A percentile compares a stretch with the other conserved stretches of the same genome.
Conservation (phyloP, 2,113 vertebrate species). For the Onychostruthus taczanowskii region DNA sequence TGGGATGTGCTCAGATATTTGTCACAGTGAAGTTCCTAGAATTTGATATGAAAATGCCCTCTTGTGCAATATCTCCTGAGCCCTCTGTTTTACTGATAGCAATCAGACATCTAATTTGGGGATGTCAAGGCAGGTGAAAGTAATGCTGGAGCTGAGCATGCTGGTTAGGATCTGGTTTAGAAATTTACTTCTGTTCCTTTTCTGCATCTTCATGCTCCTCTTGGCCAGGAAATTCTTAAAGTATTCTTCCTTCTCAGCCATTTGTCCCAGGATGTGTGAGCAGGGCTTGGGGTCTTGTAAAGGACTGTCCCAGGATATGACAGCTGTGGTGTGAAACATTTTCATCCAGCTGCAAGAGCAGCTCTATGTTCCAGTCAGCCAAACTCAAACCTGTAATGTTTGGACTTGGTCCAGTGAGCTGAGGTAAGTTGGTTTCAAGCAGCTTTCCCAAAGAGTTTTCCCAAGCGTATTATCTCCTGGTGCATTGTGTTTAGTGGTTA, state of each 20-base stretch:
- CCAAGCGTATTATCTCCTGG: constrained; percentile 35
- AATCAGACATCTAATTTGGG: not conserved
- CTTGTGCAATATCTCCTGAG: not conserved
- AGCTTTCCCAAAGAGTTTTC: constrained; percentile 59
- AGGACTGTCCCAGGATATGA: not conserved
- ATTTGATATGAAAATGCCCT: not conserved
- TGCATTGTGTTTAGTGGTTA: constrained; percentile 58
- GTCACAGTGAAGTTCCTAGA: not conserved
- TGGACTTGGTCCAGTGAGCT: constrained; percentile 30
- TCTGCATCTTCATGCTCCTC: not conserved
- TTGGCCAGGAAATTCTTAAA: not conserved
- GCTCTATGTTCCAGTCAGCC: not conserved
- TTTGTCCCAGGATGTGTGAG: not conserved
- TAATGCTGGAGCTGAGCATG: not conserved
- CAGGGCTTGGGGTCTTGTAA: not conserved
- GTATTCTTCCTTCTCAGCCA: not conserved
- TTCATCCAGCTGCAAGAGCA: not conserved
- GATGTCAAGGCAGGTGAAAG: not conserved
- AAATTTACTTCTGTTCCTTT: not conserved
- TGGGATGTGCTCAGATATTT: not conserved
- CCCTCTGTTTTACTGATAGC: not conserved
- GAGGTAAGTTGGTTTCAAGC: constrained; percentile 32
- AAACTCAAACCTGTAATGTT: not conserved
- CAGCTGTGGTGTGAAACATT: not conserved
- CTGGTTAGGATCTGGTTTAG: not conserved